Conservation (phyloP, 2,888 invertebrate species). For the Hemicrepidius hirtus region DNA sequence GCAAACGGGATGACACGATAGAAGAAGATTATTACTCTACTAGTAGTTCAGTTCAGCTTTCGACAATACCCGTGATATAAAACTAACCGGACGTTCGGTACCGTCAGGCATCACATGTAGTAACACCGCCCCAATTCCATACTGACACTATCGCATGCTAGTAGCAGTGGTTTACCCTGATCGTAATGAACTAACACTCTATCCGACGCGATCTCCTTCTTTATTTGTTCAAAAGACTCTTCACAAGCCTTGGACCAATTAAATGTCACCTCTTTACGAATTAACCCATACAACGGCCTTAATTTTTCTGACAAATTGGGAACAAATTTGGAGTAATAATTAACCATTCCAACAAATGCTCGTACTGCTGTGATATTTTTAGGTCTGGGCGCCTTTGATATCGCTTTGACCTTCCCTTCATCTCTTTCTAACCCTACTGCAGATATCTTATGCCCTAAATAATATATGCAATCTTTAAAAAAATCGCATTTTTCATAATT, state of each 20-base stretch:
- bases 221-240: too few species aligned
- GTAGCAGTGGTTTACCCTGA: too few species aligned
- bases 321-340: slow-evolving; percentile 42
- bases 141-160: too few species aligned
- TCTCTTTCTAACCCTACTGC: slow-evolving; percentile 46
- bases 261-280: too few species aligned
- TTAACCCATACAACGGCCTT: too few species aligned
- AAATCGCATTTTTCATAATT: slow-evolving; percentile 47
- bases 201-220: too few species aligned
- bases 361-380: slow-evolving; percentile 26
- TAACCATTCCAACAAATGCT: slow-evolving; percentile 38
- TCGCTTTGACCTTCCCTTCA: slow-evolving; percentile 27
- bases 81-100: slow-evolving; percentile 59
- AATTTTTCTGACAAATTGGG: slow-evolving; percentile 30
- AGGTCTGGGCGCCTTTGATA: slow-evolving; percentile 31
- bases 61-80: slow-evolving; percentile 58
- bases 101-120: slow-evolving; percentile 59
- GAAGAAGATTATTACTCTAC: too few species aligned
- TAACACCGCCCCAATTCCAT: slow-evolving; percentile 62
- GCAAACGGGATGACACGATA: too few species aligned
- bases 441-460: slow-evolving; percentile 59
- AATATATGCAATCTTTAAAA: slow-evolving; percentile 56
- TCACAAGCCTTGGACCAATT: too few species aligned
- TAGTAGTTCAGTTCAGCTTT: too few species aligned
- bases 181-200: too few species aligned